Evolutionary conservation across 2,888 invertebrate genomes (phyloP), one percentile per base, ranked within the genome.

Genomic region (Venusia cambrica): DNA sequence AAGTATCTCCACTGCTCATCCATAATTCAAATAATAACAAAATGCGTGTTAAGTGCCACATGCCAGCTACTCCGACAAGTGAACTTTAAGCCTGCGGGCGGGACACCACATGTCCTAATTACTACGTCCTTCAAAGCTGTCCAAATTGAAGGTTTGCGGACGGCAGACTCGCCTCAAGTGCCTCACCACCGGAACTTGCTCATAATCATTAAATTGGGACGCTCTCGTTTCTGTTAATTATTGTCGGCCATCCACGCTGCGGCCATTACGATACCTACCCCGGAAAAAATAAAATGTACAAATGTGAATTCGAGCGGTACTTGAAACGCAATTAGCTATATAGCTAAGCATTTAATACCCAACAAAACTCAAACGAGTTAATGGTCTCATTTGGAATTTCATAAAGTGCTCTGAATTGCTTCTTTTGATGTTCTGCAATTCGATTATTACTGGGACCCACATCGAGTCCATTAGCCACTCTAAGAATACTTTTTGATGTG

Each of bases 201-300:
- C 68, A 74, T 79, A 78, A 76, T 65, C 67, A 74, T 74, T 71
- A 77, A 79, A 76, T 78, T 77, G 74, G 75, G 73, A 59, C 65
- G 63, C 58, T 57, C 58, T 57, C 68, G 64, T 71, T 73, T 67
- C 65, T 68, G 70, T 74, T 77, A 73, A 77, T 80, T 79, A 73
- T 67, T 65, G 54, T 61, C 53, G 53, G 60, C 61, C 54, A 36
- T 38, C 47, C 44, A 32, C 54, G 48, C 51, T 58, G 55, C 43
- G 56, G 54, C 62, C 62, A 65, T 76, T 74, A 73, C 71, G 62
- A 54, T 57, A n/a, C 62, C 54, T 57, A n/a, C n/a, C n/a, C 61
- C 60, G 58, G 62, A 75, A 69, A 71, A 70, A 70, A 53, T 39
- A 30, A 38, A 59, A 57, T 43, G 42, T 48, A 56, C 55, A 51